Conservation (phyloP, 2,113 vertebrate species). For the Sterrhoptilus dennistouni region DNA sequence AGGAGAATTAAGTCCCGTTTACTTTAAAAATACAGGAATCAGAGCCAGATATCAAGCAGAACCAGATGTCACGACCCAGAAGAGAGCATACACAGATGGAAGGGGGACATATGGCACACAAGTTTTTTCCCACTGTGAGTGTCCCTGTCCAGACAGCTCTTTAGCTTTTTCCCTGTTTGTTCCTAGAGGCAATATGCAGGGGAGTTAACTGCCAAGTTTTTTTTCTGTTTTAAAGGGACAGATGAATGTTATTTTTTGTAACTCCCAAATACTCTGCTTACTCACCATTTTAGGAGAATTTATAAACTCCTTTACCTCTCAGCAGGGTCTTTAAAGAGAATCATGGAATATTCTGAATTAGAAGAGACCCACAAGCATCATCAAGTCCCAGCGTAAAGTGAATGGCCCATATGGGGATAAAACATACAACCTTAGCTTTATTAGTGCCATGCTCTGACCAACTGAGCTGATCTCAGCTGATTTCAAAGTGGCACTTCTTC, state of each 20-base stretch:
- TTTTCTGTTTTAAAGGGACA: background rate
- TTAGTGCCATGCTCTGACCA: background rate
- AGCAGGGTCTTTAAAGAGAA: background rate
- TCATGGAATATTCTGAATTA: background rate
- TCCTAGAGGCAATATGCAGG: slow-evolving; percentile 23
- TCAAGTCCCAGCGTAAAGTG: background rate
- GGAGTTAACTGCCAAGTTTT: background rate
- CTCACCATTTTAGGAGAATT: background rate
- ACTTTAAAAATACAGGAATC: slow-evolving; percentile 19
- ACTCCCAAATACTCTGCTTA: background rate
- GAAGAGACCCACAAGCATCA: background rate
- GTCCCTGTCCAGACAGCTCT: slow-evolving; percentile 34
- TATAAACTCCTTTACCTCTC: background rate
- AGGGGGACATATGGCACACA: slow-evolving; percentile 26
- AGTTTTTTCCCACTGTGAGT: background rate
- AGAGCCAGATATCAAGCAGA: slow-evolving; percentile 41
- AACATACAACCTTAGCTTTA: background rate
- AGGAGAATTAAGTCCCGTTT: background rate
- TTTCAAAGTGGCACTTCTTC: background rate
- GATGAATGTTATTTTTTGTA: background rate
- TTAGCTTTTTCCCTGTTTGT: slow-evolving; percentile 32
- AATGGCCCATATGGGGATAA: background rate
- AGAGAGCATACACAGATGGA: slow-evolving; percentile 24
- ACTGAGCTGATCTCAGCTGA: background rate
- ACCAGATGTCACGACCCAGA: slow-evolving; percentile 58